Evolutionary conservation across 2,113 vertebrate species (phyloP).

Genomic region (Maccullochella peelii): DNA sequence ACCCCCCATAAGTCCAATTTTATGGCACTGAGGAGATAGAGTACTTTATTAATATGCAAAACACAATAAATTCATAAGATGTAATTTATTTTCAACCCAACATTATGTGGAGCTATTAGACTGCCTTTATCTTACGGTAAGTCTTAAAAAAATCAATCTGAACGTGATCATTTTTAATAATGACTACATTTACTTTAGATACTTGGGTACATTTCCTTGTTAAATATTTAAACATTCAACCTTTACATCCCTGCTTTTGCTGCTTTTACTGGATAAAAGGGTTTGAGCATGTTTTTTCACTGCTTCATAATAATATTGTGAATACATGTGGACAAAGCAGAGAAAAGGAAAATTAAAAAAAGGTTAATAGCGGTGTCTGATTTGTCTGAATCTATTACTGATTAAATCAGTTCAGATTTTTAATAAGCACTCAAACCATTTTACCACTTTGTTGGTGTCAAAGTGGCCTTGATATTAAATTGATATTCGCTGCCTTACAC

Average conservation of each 20-base stretch:
- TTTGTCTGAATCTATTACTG: too few species aligned
- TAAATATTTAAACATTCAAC: not conserved
- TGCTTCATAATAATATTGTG: not conserved
- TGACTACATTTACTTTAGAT: not conserved
- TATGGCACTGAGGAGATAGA: not conserved
- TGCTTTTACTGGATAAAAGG: not conserved
- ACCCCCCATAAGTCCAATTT: not conserved
- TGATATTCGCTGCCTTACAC: conserved; percentile 13
- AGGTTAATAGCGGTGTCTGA: conserved; percentile 2
- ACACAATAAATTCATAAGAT: too few species aligned
- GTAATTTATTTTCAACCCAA: not conserved
- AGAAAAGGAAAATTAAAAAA: conserved; percentile 10
- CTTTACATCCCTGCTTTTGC: not conserved
- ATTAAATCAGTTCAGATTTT: conserved; percentile 39
- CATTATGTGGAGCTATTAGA: not conserved
- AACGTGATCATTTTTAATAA: not conserved
- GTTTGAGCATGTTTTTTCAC: not conserved
- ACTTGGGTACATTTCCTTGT: not conserved
- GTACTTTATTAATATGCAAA: too few species aligned
- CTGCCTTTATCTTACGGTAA: not conserved
- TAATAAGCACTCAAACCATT: conserved; percentile 46
- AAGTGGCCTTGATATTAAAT: conserved; percentile 37
- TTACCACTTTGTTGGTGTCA: conserved; percentile 18
- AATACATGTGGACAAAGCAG: conserved; percentile 5
- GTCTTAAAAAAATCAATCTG: not conserved